Conservation (phyloP, 92 coral and sea anemone species). For the Palythoa heliodiscus region DNA sequence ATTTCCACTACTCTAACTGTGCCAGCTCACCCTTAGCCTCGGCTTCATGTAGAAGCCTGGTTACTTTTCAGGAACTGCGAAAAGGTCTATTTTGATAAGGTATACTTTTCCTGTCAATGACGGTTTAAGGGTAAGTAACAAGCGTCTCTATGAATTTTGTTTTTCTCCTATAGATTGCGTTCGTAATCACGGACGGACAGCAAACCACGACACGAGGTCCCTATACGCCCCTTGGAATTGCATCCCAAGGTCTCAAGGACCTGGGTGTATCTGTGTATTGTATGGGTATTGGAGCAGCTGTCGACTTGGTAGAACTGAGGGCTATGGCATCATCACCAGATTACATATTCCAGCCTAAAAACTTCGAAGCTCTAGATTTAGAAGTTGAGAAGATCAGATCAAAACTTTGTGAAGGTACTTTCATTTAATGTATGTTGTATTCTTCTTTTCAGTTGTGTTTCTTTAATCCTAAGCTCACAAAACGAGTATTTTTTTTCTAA, state of each 20-base stretch:
- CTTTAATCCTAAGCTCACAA: no score
- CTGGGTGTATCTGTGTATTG: not conserved
- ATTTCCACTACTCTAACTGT: no score
- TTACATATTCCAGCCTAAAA: not conserved
- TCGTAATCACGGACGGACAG: slow-evolving; percentile 7
- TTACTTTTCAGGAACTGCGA: no score
- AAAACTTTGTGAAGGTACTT: not conserved
- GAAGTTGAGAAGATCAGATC: not conserved
- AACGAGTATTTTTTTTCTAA: no score
- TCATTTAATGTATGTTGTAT: not conserved
- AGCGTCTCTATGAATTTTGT: not conserved
- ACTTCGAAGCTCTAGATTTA: not conserved
- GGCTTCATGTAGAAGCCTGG: no score
- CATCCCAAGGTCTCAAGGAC: slow-evolving; percentile 1
- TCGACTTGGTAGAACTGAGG: not conserved
- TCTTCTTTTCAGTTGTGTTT: no score
- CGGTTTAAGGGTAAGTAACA: not conserved
- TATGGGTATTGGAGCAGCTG: not conserved
- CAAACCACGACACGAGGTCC: not conserved
- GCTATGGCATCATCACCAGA: not conserved
- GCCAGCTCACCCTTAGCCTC: no score
- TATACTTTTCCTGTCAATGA: not conserved
- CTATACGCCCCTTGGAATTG: not conserved
- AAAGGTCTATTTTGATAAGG: no score
- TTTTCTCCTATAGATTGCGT: not conserved